Evolutionary conservation across 2,888 invertebrate species (phyloP).

Genomic region (Hydrotaea cyrtoneurina): DNA sequence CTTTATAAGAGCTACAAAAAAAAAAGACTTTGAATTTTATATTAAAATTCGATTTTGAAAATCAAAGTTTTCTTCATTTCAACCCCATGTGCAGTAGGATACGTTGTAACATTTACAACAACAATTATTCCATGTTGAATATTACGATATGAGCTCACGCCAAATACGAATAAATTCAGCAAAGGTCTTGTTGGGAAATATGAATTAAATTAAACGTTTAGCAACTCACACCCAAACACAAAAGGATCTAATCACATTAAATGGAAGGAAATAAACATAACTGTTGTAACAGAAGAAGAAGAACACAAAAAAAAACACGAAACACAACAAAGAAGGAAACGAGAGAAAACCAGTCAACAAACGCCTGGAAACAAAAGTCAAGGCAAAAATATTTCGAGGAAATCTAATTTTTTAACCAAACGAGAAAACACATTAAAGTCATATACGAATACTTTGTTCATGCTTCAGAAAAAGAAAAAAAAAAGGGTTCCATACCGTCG

Average conservation of each 20-base stretch:
- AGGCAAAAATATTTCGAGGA: not conserved
- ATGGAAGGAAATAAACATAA: not conserved
- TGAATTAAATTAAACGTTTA: not conserved
- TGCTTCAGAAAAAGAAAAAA: not conserved
- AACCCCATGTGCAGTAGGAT: too few species aligned
- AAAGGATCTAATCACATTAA: not conserved
- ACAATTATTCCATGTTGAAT: too few species aligned
- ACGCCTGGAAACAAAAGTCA: not conserved
- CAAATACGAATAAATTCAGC: too few species aligned
- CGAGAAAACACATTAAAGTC: slow-evolving; percentile 31
- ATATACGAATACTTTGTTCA: not conserved
- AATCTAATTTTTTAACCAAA: slow-evolving; percentile 36
- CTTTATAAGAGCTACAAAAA: too few species aligned
- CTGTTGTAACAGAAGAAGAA: not conserved
- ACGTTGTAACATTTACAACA: too few species aligned
- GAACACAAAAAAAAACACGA: not conserved
- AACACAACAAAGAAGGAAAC: not conserved
- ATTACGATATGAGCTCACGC: too few species aligned
- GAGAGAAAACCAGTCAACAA: not conserved
- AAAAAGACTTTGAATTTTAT: too few species aligned
- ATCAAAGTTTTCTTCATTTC: too few species aligned
- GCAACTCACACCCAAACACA: not conserved
- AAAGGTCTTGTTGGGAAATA: too few species aligned
- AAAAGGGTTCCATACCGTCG: not conserved
- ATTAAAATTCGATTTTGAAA: too few species aligned